Percentiles rank a stretch among this genome's conserved stretches.
Evolutionary conservation across 2,888 invertebrate genomes (phyloP).

Genomic region (Agelastica alni): DNA sequence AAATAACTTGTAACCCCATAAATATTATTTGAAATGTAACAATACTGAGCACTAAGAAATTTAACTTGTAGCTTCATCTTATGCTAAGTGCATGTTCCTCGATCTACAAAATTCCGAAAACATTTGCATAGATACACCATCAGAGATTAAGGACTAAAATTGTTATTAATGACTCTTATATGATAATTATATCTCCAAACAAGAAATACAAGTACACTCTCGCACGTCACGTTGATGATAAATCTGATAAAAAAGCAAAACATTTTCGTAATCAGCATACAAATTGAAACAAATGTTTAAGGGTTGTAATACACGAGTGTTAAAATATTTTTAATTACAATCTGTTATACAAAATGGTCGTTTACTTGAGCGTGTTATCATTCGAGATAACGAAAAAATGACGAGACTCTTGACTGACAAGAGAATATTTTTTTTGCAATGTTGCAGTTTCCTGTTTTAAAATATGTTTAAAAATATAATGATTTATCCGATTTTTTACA

Average conservation of each 20-base stretch:
- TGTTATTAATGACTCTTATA: conserved; percentile 7
- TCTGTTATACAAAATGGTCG: background rate
- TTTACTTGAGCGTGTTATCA: too few relatives aligned
- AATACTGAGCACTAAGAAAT: too few relatives aligned
- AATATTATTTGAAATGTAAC: too few relatives aligned
- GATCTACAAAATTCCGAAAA: background rate
- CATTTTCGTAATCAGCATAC: conserved; percentile 13
- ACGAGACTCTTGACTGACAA: too few relatives aligned
- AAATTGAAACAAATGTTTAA: conserved; percentile 13
- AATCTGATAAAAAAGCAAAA: conserved; percentile 12
- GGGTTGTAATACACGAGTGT: conserved; percentile 17
- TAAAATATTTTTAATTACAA: conserved; percentile 6
- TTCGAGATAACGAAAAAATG: too few relatives aligned
- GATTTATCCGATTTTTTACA: too few relatives aligned
- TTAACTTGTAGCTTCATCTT: too few relatives aligned
- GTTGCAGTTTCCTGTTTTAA: too few relatives aligned
- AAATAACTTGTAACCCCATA: too few relatives aligned
- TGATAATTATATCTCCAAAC: conserved; percentile 12
- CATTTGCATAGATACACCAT: background rate
- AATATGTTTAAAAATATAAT: too few relatives aligned
- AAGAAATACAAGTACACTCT: conserved; percentile 5
- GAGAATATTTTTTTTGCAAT: too few relatives aligned
- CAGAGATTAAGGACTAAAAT: conserved; percentile 6
- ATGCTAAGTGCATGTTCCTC: too few relatives aligned
- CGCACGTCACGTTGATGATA: conserved; percentile 6